phyloP scores from a whole-genome alignment of 2,888 invertebrate genomes.

The Andrena chrysosceles region DNA sequence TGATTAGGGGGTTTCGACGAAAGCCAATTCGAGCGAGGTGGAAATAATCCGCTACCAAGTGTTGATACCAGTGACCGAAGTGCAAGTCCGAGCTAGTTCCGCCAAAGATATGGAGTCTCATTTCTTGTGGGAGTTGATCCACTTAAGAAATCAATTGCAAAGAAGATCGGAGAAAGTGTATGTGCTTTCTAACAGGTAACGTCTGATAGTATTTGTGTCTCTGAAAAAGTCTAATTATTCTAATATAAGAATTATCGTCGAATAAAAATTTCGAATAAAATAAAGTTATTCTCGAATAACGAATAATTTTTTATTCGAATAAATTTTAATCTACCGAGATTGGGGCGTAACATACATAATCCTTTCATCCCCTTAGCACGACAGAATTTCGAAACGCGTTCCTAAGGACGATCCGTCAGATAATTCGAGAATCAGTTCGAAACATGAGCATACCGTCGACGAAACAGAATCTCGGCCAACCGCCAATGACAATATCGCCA shows the following conservation, averaged over 20 bases:
- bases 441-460: constrained; percentile 97
- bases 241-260: no score
- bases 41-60: constrained; percentile 99
- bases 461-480: constrained; percentile 85
- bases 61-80: constrained; percentile 98
- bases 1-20: constrained; percentile 93
- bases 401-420: constrained; percentile 98
- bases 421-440: constrained; percentile 97
- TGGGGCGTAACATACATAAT: neutral
- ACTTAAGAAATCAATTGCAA: constrained; percentile 96
- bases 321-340: neutral
- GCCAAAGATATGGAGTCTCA: constrained; percentile 98
- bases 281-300: no score
- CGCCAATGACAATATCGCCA: constrained; percentile 80
- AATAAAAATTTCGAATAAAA: no score
- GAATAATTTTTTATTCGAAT: no score
- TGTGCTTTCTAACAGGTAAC: constrained; percentile 96
- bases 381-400: constrained; percentile 98
- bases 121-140: constrained; percentile 98
- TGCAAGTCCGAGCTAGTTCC: constrained; percentile 97
- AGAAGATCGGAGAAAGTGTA: constrained; percentile 98
- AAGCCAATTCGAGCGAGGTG: constrained; percentile 93
- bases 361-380: constrained; percentile 88
- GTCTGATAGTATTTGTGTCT: neutral
- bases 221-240: no score